phyloP scores from a whole-genome alignment of 1,140 invertebrate genomes.

The Drosophila pallidifrons region DNA sequence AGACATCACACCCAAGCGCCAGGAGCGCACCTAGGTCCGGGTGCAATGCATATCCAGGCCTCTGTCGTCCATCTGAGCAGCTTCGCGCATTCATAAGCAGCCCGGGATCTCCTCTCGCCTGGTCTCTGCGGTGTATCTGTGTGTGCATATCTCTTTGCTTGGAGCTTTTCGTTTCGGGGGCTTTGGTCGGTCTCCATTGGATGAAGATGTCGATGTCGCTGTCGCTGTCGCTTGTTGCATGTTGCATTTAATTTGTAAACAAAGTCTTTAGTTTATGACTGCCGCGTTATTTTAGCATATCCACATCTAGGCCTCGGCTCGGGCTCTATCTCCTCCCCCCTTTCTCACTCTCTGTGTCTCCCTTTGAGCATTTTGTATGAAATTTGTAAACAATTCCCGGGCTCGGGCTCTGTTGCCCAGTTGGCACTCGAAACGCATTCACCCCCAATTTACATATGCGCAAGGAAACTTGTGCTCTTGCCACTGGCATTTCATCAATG shows the following conservation, averaged over 20 bases:
- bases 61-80: slow-evolving; percentile 44
- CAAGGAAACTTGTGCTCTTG: neutral
- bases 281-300: slow-evolving; percentile 80
- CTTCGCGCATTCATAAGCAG: slow-evolving; percentile 66
- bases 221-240: slow-evolving; percentile 74
- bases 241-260: slow-evolving; percentile 84
- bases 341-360: neutral
- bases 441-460: slow-evolving; percentile 66
- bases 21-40: slow-evolving; percentile 50
- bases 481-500: slow-evolving; percentile 50
- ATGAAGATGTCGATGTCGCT: slow-evolving; percentile 68
- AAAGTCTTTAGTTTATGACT: slow-evolving; percentile 84
- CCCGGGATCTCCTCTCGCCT: slow-evolving; percentile 39
- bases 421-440: slow-evolving; percentile 57
- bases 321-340: neutral
- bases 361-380: slow-evolving; percentile 66
- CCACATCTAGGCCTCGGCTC: slow-evolving; percentile 55
- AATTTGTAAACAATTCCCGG: slow-evolving; percentile 80
- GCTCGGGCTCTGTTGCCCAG: slow-evolving; percentile 1
- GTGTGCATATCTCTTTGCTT: slow-evolving; percentile 43
- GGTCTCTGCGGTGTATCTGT: slow-evolving; percentile 32
- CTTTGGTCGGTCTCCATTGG: slow-evolving; percentile 12
- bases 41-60: slow-evolving; percentile 15
- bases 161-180: slow-evolving; percentile 13
- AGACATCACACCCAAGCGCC: slow-evolving; percentile 76